Percentiles rank a stretch among this genome's conserved stretches.
These are phyloP conservation scores for Dicerorhinus sumatrensis DNA, from an alignment of 2,113 vertebrate species.

Conservation along the genomic window DNA sequence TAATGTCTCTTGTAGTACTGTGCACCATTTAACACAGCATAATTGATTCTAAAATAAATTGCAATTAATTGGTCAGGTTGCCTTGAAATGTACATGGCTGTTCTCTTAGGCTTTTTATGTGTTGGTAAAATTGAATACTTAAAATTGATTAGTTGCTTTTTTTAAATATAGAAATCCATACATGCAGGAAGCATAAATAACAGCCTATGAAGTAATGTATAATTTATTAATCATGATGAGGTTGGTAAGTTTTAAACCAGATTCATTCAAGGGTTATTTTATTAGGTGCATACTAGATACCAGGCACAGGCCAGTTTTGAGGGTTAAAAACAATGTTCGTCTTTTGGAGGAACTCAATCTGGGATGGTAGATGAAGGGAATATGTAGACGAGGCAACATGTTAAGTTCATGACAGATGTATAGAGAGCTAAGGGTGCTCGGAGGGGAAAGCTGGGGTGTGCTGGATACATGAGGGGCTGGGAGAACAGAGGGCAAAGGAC, in stretches of 20 bases:
- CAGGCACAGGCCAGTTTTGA: neutral
- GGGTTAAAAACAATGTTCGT: neutral
- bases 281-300: neutral
- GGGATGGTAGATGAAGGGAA: neutral
- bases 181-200: neutral
- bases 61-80: neutral
- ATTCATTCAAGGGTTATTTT: neutral
- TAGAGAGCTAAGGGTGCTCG: neutral
- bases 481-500: neutral
- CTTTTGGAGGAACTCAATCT: neutral
- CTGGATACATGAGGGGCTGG: neutral
- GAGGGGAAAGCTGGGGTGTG: neutral
- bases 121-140: neutral
- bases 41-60: neutral
- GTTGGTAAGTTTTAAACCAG: neutral
- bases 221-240: neutral
- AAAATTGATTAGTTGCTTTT: conserved; percentile 4
- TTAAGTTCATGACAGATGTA: neutral
- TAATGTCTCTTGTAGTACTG: neutral
- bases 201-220: neutral
- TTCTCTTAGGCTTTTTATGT: neutral
- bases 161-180: neutral
- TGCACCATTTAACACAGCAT: neutral
- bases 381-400: neutral
- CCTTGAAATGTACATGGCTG: neutral